phyloP scores from a whole-genome alignment of 1,140 invertebrate species.

The Saccostrea cuccullata region DNA sequence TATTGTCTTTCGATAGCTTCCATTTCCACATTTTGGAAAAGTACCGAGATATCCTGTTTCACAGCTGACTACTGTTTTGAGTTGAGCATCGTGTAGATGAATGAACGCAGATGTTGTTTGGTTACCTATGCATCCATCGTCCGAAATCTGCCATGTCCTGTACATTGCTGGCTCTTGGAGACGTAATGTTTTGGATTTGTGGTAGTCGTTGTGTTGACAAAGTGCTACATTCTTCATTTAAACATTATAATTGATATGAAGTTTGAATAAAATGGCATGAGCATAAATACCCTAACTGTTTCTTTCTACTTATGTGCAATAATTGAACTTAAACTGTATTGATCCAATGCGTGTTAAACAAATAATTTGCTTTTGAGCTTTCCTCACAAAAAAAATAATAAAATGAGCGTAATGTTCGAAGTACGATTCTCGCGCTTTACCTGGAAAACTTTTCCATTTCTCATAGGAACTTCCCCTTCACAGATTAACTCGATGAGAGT shows the following conservation, averaged over 20 bases:
- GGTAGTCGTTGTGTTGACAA: background rate
- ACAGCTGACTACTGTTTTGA: background rate
- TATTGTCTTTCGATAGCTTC: background rate
- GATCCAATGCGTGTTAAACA: too few relatives aligned
- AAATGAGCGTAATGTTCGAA: too few relatives aligned
- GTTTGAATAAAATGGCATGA: too few relatives aligned
- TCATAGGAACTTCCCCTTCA: background rate
- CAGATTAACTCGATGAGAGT: background rate
- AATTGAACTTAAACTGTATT: too few relatives aligned
- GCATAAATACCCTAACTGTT: too few relatives aligned
- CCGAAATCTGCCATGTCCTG: background rate
- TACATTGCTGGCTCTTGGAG: background rate
- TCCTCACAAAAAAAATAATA: too few relatives aligned
- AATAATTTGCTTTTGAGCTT: too few relatives aligned
- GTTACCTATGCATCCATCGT: background rate
- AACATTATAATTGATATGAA: background rate
- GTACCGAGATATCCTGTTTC: background rate
- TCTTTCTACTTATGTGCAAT: too few relatives aligned
- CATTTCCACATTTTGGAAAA: background rate
- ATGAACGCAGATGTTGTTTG: background rate
- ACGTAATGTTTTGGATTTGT: background rate
- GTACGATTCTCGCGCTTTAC: background rate
- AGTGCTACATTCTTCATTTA: background rate
- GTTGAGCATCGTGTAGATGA: background rate
- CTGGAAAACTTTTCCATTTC: background rate